A percentile compares a stretch with the other conserved stretches of the same genome.
These are phyloP conservation scores for Ammodytes dubius DNA, from an alignment of 2,113 vertebrate species.

Conservation along the genomic window DNA sequence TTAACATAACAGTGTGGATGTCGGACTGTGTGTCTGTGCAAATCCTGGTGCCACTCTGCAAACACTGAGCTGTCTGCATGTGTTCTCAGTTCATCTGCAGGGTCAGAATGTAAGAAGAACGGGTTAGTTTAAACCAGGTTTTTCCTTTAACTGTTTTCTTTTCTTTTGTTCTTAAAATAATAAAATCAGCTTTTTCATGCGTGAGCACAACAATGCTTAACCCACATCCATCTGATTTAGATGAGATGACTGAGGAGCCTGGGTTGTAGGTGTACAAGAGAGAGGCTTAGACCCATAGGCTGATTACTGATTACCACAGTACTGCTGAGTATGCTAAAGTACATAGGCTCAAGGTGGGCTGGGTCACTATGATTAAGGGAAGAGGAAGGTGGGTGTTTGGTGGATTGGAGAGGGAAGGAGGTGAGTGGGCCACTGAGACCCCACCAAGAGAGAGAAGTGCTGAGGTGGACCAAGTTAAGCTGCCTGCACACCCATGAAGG, in stretches of 20 bases:
- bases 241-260: constrained; percentile 56
- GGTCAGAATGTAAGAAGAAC: background rate
- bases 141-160: background rate
- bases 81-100: background rate
- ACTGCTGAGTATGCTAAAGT: constrained; percentile 80
- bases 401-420: constrained; percentile 44
- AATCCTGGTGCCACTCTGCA: constrained; percentile 15
- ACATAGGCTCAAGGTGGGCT: constrained; percentile 77
- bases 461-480: constrained; percentile 51
- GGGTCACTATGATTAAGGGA: constrained; percentile 74
- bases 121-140: background rate
- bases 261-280: constrained; percentile 28
- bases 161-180: background rate
- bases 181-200: background rate
- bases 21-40: background rate
- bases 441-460: constrained; percentile 56
- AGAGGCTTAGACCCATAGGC: constrained; percentile 78
- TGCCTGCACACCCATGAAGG: background rate
- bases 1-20: background rate
- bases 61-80: background rate
- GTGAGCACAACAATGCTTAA: constrained; percentile 25
- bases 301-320: constrained; percentile 80
- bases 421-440: constrained; percentile 59
- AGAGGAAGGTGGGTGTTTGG: constrained; percentile 38
- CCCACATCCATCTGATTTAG: constrained; percentile 34